Percentiles rank a stretch among this genome's conserved stretches.
phyloP scores from a whole-genome alignment of 1,140 invertebrate genomes.

The Drosophila nigrodunni region DNA sequence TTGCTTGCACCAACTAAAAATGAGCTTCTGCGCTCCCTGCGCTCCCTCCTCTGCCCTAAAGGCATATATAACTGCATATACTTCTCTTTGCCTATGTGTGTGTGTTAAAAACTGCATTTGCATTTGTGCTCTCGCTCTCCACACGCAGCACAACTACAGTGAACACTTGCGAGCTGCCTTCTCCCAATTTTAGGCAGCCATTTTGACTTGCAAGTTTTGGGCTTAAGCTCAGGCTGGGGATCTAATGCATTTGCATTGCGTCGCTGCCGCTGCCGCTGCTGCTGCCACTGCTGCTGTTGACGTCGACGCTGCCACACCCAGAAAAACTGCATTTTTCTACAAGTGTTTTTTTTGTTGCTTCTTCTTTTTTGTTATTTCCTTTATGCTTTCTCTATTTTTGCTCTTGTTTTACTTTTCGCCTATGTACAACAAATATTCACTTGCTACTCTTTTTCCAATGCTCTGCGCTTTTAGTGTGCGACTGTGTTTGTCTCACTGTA shows the following conservation, averaged over 20 bases:
- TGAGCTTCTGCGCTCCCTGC: slow-evolving; percentile 38
- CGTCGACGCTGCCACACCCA: slow-evolving; percentile 72
- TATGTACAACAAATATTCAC: slow-evolving; percentile 81
- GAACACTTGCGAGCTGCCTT: slow-evolving; percentile 23
- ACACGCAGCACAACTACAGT: slow-evolving; percentile 43
- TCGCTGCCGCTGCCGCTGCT: slow-evolving; percentile 17
- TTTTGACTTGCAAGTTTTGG: slow-evolving; percentile 50
- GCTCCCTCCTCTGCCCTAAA: background rate
- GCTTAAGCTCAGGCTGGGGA: slow-evolving; percentile 30
- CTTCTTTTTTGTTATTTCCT: slow-evolving; percentile 53
- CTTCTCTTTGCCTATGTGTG: slow-evolving; percentile 4
- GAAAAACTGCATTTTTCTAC: slow-evolving; percentile 81
- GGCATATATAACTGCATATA: slow-evolving; percentile 2
- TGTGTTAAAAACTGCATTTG: slow-evolving; percentile 56
- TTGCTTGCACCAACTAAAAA: slow-evolving; percentile 77
- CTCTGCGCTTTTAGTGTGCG: slow-evolving; percentile 25
- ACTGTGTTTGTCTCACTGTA: slow-evolving; percentile 7
- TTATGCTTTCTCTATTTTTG: slow-evolving; percentile 38
- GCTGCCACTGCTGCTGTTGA: slow-evolving; percentile 2
- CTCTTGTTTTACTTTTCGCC: slow-evolving; percentile 49
- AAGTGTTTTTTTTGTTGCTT: slow-evolving; percentile 53
- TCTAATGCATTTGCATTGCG: slow-evolving; percentile 76
- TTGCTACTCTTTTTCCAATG: slow-evolving; percentile 66
- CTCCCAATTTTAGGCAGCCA: slow-evolving; percentile 60
- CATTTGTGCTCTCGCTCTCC: slow-evolving; percentile 52